Evolutionary conservation across 2,888 invertebrate genomes (phyloP).

Genomic region (Acronicta leporina): DNA sequence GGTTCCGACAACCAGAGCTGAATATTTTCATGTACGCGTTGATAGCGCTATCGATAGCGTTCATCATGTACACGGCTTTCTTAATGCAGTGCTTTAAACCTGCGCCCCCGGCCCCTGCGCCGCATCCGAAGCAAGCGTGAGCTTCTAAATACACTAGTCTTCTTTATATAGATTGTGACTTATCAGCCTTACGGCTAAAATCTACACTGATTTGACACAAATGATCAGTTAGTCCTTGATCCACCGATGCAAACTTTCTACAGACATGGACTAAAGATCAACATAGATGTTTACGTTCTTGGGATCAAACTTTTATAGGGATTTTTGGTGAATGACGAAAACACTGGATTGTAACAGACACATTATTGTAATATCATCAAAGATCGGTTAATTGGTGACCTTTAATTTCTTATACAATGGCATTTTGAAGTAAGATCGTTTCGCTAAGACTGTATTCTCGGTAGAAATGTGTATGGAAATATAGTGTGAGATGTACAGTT

Average conservation of each 20-base stretch:
- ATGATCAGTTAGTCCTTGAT: slow-evolving; percentile 64
- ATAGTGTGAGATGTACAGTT: slow-evolving; percentile 62
- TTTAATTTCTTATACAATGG: slow-evolving; percentile 57
- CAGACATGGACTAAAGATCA: slow-evolving; percentile 60
- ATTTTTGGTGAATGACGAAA: slow-evolving; percentile 56
- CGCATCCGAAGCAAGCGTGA: slow-evolving; percentile 92
- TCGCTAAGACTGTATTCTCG: slow-evolving; percentile 75
- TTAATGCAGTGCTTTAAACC: slow-evolving; percentile 96
- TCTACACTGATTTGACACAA: slow-evolving; percentile 55
- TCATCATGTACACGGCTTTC: slow-evolving; percentile 97
- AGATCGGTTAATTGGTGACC: slow-evolving; percentile 31
- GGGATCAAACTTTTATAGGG: slow-evolving; percentile 83
- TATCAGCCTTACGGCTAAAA: slow-evolving; percentile 56
- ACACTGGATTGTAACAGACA: slow-evolving; percentile 63
- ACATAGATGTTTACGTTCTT: slow-evolving; percentile 74
- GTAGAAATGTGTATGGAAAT: slow-evolving; percentile 65
- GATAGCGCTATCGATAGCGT: slow-evolving; percentile 95
- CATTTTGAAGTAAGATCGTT: slow-evolving; percentile 71
- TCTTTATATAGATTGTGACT: slow-evolving; percentile 62
- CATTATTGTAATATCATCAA: slow-evolving; percentile 53
- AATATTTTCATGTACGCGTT: slow-evolving; percentile 98
- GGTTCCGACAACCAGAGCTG: slow-evolving; percentile 97
- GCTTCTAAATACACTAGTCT: slow-evolving; percentile 55
- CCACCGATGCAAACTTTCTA: slow-evolving; percentile 61
- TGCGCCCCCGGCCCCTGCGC: slow-evolving; percentile 89